Evolutionary conservation across 2,797 vertebrate genomes (phyloP), one percentile per base, ranked within the genome.

Genomic region (Clarias pachynema): DNA sequence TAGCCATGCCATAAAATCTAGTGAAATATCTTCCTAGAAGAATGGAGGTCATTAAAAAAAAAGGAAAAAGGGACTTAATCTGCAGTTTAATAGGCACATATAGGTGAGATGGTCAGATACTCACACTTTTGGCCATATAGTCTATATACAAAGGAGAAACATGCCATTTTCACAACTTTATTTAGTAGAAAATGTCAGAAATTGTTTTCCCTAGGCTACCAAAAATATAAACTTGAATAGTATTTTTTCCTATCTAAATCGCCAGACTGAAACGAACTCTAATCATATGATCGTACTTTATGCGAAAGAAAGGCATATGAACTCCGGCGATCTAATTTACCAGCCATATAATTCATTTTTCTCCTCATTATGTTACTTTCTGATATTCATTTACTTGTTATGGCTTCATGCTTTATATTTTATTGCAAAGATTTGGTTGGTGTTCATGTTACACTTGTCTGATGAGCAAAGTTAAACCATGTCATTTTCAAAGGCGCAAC

Each of bases 371-470:
- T 44, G 37, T 44, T 26, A 9, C 37, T 26, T 37, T 26, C 34
- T 79, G 37, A 79, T 79, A 79, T 63, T 65, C 9, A 44, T 79
- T 79, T 26, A 26, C 34, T 63, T 44, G n/a, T 65, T 65, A 40
- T 44, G 34, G 37, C 63, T 79, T 63, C 9, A 81, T 56, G 62
- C 44, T 22, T 68, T 69, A 34, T 68, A 44, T 60, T 34, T 57
- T 40, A 34, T 77, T 56, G 62, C 29, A 34, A 24, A 16, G 26
- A 78, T 8, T 3, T 66, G 26, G 31, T 26, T 79, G n/a, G 8
- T 60, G 74, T 63, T 79, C 31, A 31, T 69, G 34, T 84, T 84
- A 70, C 65, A 78, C 18, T 40, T 78, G 26, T 34, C 60, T 84
- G 75, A 31, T 44, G n/a, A 79, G 66, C 24, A 80, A 72, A 10